Percentiles rank a stretch among this genome's conserved stretches.
phyloP scores from a whole-genome alignment of 2,888 invertebrate species.

The Fragum fragum region DNA sequence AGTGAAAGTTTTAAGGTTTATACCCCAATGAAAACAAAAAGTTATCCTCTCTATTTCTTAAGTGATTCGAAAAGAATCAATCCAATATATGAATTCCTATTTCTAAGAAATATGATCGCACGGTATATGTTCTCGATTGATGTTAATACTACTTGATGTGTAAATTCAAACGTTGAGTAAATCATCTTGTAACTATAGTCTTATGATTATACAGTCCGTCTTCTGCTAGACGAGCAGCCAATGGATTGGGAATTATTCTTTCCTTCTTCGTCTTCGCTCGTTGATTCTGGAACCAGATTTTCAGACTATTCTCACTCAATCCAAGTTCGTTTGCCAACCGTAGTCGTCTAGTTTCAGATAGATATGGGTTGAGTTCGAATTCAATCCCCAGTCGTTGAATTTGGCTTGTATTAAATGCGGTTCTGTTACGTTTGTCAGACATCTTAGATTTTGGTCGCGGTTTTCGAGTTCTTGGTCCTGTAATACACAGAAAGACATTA shows the following conservation, averaged over 20 bases:
- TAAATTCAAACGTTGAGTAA: too few relatives aligned
- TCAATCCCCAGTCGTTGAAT: slow-evolving; percentile 94
- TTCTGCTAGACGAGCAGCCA: slow-evolving; percentile 96
- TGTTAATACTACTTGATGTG: too few relatives aligned
- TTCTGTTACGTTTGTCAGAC: slow-evolving; percentile 90
- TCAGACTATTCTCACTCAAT: slow-evolving; percentile 97
- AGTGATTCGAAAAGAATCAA: too few relatives aligned
- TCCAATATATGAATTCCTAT: too few relatives aligned
- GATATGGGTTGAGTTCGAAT: slow-evolving; percentile 91
- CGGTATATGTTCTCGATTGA: too few relatives aligned
- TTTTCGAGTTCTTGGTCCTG: slow-evolving; percentile 64
- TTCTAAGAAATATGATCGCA: too few relatives aligned
- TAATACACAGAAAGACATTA: too few relatives aligned
- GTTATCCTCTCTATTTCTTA: too few relatives aligned
- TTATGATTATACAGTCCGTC: slow-evolving; percentile 96
- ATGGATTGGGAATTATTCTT: slow-evolving; percentile 91
- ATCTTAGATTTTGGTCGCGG: slow-evolving; percentile 24
- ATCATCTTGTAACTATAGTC: slow-evolving; percentile 31
- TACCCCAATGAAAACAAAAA: too few relatives aligned
- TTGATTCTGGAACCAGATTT: slow-evolving; percentile 99
- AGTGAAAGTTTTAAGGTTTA: too few relatives aligned
- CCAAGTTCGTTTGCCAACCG: slow-evolving; percentile 96
- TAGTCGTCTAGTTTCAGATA: slow-evolving; percentile 96
- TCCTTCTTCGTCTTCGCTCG: slow-evolving; percentile 98
- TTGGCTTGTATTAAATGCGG: slow-evolving; percentile 97